Conservation (phyloP, 53 echinoderm and acorn worm genomes). For the Pentamera pediparva region DNA sequence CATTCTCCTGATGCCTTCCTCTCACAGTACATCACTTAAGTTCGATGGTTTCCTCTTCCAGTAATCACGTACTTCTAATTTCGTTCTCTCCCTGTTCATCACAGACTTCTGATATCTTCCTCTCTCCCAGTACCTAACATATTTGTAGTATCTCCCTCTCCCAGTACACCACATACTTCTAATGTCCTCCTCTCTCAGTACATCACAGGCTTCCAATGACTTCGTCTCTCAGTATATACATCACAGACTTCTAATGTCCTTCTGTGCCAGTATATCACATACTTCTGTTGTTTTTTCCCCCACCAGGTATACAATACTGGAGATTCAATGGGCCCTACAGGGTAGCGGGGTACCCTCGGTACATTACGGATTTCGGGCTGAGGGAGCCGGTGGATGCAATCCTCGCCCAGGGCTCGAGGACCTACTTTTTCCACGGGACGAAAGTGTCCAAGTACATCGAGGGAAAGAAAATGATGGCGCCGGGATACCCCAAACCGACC, state of each 20-base stretch:
- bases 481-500: constrained; percentile 46
- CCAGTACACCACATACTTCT: not conserved
- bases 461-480: constrained; percentile 29
- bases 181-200: not conserved
- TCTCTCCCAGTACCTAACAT: constrained; percentile 16
- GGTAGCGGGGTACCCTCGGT: constrained; percentile 59
- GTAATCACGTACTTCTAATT: no score
- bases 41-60: not conserved
- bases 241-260: no score
- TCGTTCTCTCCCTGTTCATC: no score
- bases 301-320: constrained; percentile 78
- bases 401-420: constrained; percentile 44
- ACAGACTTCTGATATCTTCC: not conserved
- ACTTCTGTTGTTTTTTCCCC: not conserved
- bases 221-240: no score
- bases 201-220: not conserved
- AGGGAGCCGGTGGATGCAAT: constrained; percentile 62
- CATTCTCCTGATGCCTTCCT: not conserved
- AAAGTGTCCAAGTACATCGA: constrained; percentile 48
- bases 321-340: constrained; percentile 56
- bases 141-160: not conserved
- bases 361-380: constrained; percentile 59
- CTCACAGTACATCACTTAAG: not conserved
- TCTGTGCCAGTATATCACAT: not conserved
- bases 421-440: constrained; percentile 72